Evolutionary conservation across 2,888 invertebrate species (phyloP).

Genomic region (Tiphia femorata): DNA sequence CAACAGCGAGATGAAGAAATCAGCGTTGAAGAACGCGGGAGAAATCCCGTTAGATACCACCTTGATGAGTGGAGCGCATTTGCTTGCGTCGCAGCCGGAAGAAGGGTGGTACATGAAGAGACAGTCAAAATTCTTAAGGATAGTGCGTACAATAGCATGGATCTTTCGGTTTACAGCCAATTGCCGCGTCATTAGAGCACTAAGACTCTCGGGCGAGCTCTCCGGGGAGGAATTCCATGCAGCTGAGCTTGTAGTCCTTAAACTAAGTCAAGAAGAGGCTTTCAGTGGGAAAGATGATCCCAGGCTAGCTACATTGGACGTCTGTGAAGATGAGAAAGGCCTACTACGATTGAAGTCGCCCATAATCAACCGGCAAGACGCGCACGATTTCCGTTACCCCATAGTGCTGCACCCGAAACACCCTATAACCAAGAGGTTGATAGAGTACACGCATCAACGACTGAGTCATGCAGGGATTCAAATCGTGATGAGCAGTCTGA

Average conservation of each 20-base stretch:
- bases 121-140: no score
- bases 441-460: conserved; percentile 15
- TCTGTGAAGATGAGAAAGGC: neutral
- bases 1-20: neutral
- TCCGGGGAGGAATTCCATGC: no score
- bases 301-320: neutral
- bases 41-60: no score
- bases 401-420: conserved; percentile 25
- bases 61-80: no score
- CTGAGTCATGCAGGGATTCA: conserved; percentile 27
- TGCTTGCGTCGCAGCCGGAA: neutral
- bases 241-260: neutral
- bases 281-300: conserved; percentile 8
- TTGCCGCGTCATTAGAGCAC: no score
- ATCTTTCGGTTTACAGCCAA: no score
- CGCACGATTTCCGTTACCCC: conserved; percentile 29
- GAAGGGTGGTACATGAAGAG: no score
- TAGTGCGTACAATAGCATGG: no score
- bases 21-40: no score
- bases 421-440: conserved; percentile 29
- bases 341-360: conserved; percentile 33
- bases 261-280: neutral
- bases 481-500: conserved; percentile 21
- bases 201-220: no score
- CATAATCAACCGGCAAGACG: conserved; percentile 30